Conservation (phyloP, 2,888 invertebrate species). For the Nephrotoma guestfalica region DNA sequence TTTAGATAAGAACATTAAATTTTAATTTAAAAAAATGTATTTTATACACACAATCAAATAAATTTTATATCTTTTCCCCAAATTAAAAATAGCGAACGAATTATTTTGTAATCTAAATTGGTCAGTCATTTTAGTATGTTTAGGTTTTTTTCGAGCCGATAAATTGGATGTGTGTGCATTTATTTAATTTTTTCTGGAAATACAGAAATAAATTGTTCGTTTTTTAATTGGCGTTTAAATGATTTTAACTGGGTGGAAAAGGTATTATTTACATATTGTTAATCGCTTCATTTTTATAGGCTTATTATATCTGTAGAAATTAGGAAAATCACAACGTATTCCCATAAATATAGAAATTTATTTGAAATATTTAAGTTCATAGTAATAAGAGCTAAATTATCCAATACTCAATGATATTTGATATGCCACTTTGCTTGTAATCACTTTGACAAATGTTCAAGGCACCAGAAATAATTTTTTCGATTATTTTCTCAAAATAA, state of each 20-base stretch:
- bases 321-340: too few species aligned
- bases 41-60: background rate
- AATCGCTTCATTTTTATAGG: background rate
- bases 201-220: background rate
- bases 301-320: background rate
- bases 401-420: too few species aligned
- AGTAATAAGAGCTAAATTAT: too few species aligned
- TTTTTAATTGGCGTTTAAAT: background rate
- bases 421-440: too few species aligned
- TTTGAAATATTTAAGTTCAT: too few species aligned
- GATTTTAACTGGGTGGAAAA: background rate
- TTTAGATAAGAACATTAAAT: background rate
- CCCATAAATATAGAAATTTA: too few species aligned
- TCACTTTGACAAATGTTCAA: too few species aligned
- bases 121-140: background rate
- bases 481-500: too few species aligned
- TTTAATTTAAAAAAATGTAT: background rate
- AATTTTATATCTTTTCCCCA: background rate
- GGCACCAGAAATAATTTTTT: too few species aligned
- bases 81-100: background rate
- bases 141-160: background rate
- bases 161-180: too few species aligned
- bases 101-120: background rate
- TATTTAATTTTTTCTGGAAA: background rate
- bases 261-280: background rate